phyloP scores from a whole-genome alignment of 2,113 vertebrate genomes.

The Psilopsiagon aymara region DNA sequence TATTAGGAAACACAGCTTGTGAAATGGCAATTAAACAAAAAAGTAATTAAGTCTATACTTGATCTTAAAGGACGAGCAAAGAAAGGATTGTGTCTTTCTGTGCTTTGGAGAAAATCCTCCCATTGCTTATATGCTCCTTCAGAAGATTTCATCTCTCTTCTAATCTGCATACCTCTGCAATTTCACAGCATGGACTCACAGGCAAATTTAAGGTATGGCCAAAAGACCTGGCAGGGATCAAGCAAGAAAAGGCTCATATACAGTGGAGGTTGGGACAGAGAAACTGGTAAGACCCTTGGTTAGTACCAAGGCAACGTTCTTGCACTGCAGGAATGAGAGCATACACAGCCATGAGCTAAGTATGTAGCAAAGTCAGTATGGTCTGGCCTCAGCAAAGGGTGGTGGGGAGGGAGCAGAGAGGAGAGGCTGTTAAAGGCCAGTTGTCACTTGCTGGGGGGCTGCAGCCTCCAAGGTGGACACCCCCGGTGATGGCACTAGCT shows the following conservation, averaged over 20 bases:
- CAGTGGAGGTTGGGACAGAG: background rate
- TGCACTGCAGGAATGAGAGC: background rate
- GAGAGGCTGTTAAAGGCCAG: background rate
- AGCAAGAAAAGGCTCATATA: background rate
- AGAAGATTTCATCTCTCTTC: background rate
- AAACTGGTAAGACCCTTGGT: background rate
- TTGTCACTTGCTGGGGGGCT: background rate
- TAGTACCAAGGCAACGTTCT: background rate
- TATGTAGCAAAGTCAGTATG: fast-evolving
- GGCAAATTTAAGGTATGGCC: background rate
- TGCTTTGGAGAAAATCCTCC: background rate
- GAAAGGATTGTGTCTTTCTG: background rate
- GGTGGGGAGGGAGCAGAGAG: background rate
- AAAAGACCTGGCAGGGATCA: background rate
- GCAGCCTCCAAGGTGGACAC: background rate
- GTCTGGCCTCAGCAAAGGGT: fast-evolving
- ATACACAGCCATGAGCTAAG: fast-evolving
- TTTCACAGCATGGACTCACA: background rate
- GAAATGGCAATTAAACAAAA: background rate
- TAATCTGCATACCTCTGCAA: background rate
- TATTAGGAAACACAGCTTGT: background rate
- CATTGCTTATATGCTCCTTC: background rate
- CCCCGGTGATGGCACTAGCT: background rate
- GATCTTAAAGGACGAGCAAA: background rate
- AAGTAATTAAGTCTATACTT: background rate